Evolutionary conservation across 2,888 invertebrate species (phyloP).

Genomic region (Morpho achilles): DNA sequence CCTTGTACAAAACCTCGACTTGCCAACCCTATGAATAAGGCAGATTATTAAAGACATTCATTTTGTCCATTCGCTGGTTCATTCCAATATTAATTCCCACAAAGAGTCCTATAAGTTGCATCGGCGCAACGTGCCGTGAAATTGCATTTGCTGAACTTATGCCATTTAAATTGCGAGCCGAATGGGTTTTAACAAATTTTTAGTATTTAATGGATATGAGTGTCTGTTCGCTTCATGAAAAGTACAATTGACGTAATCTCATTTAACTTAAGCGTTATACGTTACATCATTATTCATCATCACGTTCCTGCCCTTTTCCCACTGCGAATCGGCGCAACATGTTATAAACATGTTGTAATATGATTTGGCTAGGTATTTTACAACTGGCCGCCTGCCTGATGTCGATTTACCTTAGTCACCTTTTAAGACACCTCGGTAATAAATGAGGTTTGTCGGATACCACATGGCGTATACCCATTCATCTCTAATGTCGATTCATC

Average conservation of each 20-base stretch:
- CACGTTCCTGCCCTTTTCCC: no score
- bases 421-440: no score
- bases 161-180: slow-evolving; percentile 9
- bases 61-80: slow-evolving; percentile 13
- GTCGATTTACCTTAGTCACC: no score
- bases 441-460: no score
- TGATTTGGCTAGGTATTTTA: no score
- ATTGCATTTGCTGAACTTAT: slow-evolving; percentile 20
- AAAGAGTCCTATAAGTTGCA: slow-evolving; percentile 14
- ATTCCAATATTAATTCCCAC: slow-evolving; percentile 17
- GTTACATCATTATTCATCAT: no score
- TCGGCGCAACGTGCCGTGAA: slow-evolving; percentile 15
- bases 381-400: no score
- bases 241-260: not conserved
- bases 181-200: slow-evolving; percentile 7
- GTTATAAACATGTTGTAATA: no score
- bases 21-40: slow-evolving; percentile 4
- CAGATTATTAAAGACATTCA: slow-evolving; percentile 17
- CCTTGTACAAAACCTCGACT: not conserved
- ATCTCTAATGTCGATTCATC: no score
- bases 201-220: not conserved
- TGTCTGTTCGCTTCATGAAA: not conserved
- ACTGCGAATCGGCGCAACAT: no score
- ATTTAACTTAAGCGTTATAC: not conserved
- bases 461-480: no score